A percentile compares a stretch with the other conserved stretches of the same genome.
These are phyloP conservation scores for Scaptomyza pallida DNA, from an alignment of 1,140 invertebrate species.

Conservation along the genomic window DNA sequence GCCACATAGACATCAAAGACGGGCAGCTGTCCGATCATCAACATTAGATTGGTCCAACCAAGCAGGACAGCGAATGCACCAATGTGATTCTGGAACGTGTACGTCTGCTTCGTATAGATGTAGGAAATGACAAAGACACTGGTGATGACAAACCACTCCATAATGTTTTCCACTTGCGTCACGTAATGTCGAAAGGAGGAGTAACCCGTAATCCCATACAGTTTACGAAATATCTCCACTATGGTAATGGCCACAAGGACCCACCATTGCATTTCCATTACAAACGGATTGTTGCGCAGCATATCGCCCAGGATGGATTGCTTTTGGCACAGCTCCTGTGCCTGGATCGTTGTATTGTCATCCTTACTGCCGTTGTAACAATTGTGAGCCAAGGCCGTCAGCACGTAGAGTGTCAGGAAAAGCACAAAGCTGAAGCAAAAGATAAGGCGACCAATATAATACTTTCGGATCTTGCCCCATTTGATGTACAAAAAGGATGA, in stretches of 20 bases:
- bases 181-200: slow-evolving; percentile 91
- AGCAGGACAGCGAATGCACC: slow-evolving; percentile 91
- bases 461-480: slow-evolving; percentile 95
- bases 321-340: slow-evolving; percentile 89
- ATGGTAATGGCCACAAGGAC: slow-evolving; percentile 89
- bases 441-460: slow-evolving; percentile 91
- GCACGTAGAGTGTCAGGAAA: slow-evolving; percentile 90
- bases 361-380: slow-evolving; percentile 91
- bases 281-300: slow-evolving; percentile 88
- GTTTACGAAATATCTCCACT: slow-evolving; percentile 90
- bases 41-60: slow-evolving; percentile 94
- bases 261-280: slow-evolving; percentile 92
- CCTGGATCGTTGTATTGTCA: slow-evolving; percentile 88
- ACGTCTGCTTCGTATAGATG: slow-evolving; percentile 90
- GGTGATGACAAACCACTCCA: slow-evolving; percentile 93
- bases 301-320: slow-evolving; percentile 90
- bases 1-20: slow-evolving; percentile 94
- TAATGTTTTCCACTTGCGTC: slow-evolving; percentile 91
- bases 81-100: slow-evolving; percentile 91
- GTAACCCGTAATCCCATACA: slow-evolving; percentile 91
- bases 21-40: slow-evolving; percentile 93
- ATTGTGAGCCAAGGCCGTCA: slow-evolving; percentile 90
- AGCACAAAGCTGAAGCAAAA: slow-evolving; percentile 92
- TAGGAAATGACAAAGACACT: slow-evolving; percentile 92
- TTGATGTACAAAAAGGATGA: slow-evolving; percentile 93